Evolutionary conservation across 2,113 vertebrate genomes (phyloP).

Genomic region (Romanogobio albipinnatus): DNA sequence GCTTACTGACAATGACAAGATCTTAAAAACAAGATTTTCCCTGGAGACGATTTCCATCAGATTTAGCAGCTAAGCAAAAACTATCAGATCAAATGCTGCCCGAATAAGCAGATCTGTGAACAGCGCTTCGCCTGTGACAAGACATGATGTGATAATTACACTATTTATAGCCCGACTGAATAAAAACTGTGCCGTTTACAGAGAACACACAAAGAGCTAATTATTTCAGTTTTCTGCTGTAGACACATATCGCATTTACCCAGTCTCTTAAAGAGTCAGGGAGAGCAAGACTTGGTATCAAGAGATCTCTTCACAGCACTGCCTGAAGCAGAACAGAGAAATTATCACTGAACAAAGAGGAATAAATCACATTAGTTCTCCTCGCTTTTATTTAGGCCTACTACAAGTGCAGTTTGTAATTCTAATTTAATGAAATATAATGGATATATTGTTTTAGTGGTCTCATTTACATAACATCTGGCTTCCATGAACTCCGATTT

Average conservation of each 20-base stretch:
- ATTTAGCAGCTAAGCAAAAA: neutral
- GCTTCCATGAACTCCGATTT: conserved; percentile 43
- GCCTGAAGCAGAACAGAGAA: conserved; percentile 22
- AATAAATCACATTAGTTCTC: conserved; percentile 35
- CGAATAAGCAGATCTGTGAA: neutral
- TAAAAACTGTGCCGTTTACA: conserved; percentile 16
- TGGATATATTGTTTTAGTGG: conserved; percentile 57
- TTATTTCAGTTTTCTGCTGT: conserved; percentile 37
- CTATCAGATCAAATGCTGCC: conserved; percentile 10
- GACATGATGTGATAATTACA: conserved; percentile 3
- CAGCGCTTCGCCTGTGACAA: neutral
- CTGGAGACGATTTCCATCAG: neutral
- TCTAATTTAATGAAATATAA: conserved; percentile 60
- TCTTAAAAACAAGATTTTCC: neutral
- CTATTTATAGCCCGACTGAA: conserved; percentile 21
- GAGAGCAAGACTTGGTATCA: conserved; percentile 31
- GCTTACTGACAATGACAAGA: neutral
- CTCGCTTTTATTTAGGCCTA: neutral
- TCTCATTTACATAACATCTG: conserved; percentile 68
- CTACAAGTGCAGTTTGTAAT: conserved; percentile 46
- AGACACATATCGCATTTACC: conserved; percentile 35
- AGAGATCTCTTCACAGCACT: conserved; percentile 41
- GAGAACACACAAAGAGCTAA: conserved; percentile 47
- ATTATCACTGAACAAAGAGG: conserved; percentile 37
- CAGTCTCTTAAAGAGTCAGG: conserved; percentile 2